Evolutionary conservation across 2,797 vertebrate species (phyloP).

Genomic region (Eulemur mongoz): DNA sequence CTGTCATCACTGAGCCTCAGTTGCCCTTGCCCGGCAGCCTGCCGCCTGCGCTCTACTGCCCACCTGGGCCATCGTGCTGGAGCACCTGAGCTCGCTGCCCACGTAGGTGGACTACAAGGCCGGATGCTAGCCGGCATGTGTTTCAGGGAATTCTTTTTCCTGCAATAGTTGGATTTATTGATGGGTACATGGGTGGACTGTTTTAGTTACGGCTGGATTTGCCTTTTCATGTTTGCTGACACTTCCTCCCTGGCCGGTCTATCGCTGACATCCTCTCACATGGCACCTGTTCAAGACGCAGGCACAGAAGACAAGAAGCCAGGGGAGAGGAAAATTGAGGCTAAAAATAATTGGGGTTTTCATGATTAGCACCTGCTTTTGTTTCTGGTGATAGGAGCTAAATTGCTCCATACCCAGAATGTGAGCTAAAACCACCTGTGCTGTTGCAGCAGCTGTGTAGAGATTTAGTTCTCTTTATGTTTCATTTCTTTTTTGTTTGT

Average conservation of each 20-base stretch:
- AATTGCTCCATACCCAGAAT: constrained; percentile 53
- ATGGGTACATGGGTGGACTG: constrained; percentile 96
- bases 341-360: constrained; percentile 78
- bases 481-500: no score
- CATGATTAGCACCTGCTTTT: constrained; percentile 51
- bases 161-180: constrained; percentile 95
- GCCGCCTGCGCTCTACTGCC: not conserved
- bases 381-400: constrained; percentile 46
- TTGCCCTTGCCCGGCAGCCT: not conserved
- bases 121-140: constrained; percentile 98
- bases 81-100: constrained; percentile 87
- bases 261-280: constrained; percentile 91
- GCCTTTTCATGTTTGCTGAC: constrained; percentile 95
- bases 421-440: constrained; percentile 6
- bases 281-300: constrained; percentile 92
- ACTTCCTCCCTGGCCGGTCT: constrained; percentile 97
- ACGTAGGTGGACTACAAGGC: constrained; percentile 98
- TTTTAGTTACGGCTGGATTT: constrained; percentile 96
- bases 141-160: constrained; percentile 97
- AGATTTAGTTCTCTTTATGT: not conserved
- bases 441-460: constrained; percentile 3
- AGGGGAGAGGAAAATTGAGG: constrained; percentile 86
- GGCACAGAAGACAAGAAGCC: constrained; percentile 90
- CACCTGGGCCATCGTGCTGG: constrained; percentile 71
- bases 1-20: rapidly evolving